phyloP scores from a whole-genome alignment of 2,888 invertebrate genomes.

The Morinoia aosen region DNA sequence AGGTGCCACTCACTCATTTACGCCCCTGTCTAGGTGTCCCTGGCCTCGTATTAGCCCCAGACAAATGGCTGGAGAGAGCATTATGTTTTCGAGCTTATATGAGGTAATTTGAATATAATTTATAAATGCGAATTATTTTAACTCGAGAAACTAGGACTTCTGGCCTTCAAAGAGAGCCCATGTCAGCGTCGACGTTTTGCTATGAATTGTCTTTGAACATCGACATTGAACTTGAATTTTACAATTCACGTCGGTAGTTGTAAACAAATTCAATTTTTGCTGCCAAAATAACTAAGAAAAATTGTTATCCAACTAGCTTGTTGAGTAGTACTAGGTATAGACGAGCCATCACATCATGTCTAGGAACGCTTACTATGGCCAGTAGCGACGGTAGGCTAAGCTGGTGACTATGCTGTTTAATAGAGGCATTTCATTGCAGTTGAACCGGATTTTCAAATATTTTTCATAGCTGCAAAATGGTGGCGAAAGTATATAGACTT shows the following conservation, averaged over 20 bases:
- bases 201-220: neutral
- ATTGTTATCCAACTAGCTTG: neutral
- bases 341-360: neutral
- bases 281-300: neutral
- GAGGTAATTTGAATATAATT: neutral
- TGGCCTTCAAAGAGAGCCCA: neutral
- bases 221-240: neutral
- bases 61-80: neutral
- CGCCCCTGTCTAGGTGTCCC: neutral
- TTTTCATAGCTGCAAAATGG: too few relatives aligned
- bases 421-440: neutral
- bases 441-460: too few relatives aligned
- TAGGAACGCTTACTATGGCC: neutral
- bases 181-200: neutral
- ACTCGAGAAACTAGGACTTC: neutral
- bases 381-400: neutral
- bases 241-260: neutral
- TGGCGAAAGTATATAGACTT: too few relatives aligned
- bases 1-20: neutral
- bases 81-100: neutral
- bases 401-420: neutral
- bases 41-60: neutral
- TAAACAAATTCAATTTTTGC: neutral
- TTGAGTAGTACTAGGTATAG: neutral
- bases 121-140: too few relatives aligned